Evolutionary conservation across 2,113 vertebrate genomes (phyloP).

Genomic region (Gymnogyps californianus): DNA sequence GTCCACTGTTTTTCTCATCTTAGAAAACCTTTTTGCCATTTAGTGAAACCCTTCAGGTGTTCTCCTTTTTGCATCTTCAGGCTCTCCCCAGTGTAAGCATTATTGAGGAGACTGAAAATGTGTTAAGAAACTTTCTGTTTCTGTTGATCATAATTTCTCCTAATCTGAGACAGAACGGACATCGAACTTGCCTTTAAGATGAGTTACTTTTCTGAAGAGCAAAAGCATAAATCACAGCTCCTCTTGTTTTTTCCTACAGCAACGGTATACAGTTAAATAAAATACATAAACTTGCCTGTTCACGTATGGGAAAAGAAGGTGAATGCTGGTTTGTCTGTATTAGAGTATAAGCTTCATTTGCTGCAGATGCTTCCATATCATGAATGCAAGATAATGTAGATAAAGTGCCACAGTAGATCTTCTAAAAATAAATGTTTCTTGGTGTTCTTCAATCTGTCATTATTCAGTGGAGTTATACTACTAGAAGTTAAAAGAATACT

Average conservation of each 20-base stretch:
- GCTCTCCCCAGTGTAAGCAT: background rate
- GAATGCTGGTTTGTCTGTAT: background rate
- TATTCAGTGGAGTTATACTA: background rate
- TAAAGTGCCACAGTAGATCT: background rate
- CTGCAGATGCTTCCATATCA: background rate
- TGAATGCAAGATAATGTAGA: background rate
- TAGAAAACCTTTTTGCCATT: background rate
- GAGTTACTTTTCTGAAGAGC: background rate
- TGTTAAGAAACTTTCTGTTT: background rate
- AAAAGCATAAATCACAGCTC: background rate
- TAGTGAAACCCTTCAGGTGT: background rate
- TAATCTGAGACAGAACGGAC: background rate
- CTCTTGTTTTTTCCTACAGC: background rate
- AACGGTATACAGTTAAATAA: background rate
- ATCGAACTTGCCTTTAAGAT: background rate
- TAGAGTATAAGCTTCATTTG: background rate
- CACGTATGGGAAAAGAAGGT: background rate
- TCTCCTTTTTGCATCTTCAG: background rate
- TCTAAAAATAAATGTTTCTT: background rate
- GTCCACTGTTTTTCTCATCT: background rate
- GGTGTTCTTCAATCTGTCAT: background rate
- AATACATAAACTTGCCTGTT: background rate
- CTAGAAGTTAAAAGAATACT: background rate
- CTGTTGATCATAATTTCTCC: background rate
- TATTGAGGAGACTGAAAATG: background rate